Evolutionary conservation across 2,113 vertebrate genomes (phyloP), one percentile per base, ranked within the genome.

Genomic region (Lanius ludovicianus): DNA sequence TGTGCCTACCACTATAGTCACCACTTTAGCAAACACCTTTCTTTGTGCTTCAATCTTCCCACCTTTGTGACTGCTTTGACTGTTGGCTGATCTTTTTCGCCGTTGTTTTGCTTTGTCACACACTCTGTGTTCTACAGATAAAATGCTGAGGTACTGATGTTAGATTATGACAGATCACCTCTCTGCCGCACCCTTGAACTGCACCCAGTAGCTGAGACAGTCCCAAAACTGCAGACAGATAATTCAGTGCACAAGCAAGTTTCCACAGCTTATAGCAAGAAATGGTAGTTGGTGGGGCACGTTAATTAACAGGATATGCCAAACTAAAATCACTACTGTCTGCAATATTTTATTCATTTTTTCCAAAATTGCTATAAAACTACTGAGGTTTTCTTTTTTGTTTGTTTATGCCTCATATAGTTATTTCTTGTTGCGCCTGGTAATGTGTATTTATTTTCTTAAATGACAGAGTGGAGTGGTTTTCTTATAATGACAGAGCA

Each of bases 281-380:
- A 80, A 70, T 3, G 3, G 17, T 1, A 1, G 7, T 9, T 31
- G 5, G 25, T 23, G 22, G 10, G 12, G 21, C 8, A n/a, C 15
- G 35, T 59, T 57, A 64, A 70, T 49, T 47, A 69, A 86, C 56
- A 86, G 31, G n/a, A 62, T 11, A 33, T 4, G 5, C 41, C 50
- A 52, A 70, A 62, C 1, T 70, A 42, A 70, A 79, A 70, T 57
- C 15, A 62, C 33, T 52, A 16, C 46, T 42, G 23, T 42, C 87
- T 50, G 44, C 23, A 4, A 11, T 35, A 44, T 52, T 49, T 64
- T 27, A 59, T 35, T 71, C 4, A 5, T 37, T 52, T 52, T 64
- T 64, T 64, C 50, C 11, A 53, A 56, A 65, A 68, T 28, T 24
- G 77, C 15, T 69, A 13, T 56, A 31, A 47, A 64, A 52, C 8